These are phyloP conservation scores for Danio aesculapii DNA, from an alignment of 2,797 vertebrate genomes.

Conservation along the genomic window DNA sequence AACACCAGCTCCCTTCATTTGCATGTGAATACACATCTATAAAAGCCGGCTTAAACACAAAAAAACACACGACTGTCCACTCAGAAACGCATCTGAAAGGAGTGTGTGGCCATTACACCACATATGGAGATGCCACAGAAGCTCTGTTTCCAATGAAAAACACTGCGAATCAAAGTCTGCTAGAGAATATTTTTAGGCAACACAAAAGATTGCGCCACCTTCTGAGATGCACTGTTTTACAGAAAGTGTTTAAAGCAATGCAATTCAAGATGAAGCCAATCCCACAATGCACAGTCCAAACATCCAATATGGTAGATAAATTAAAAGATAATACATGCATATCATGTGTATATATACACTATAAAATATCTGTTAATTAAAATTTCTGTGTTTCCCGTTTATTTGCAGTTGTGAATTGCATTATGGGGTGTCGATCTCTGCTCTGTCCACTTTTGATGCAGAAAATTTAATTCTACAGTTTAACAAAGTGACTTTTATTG, in stretches of 20 bases:
- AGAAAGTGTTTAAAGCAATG: not conserved
- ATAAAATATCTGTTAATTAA: not conserved
- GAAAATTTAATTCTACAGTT: too few species aligned
- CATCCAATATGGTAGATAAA: not conserved
- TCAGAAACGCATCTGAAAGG: constrained; percentile 28
- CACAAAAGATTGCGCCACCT: not conserved
- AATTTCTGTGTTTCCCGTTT: too few species aligned
- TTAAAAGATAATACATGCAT: not conserved
- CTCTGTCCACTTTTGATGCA: too few species aligned
- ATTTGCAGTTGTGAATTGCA: too few species aligned
- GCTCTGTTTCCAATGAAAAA: constrained; percentile 24
- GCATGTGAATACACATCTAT: constrained; percentile 49
- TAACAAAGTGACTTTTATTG: too few species aligned
- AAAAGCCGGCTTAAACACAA: constrained; percentile 1
- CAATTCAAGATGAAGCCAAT: not conserved
- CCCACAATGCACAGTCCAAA: not conserved
- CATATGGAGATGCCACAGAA: constrained; percentile 10
- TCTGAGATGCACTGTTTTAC: not conserved
- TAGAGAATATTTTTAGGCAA: not conserved
- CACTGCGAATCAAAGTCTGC: not conserved
- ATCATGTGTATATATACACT: not conserved
- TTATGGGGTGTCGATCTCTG: too few species aligned
- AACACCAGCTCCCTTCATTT: constrained; percentile 52
- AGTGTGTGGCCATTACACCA: constrained; percentile 19
- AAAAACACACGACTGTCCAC: not conserved